These are phyloP conservation scores for Heterotis niloticus DNA, from an alignment of 2,113 vertebrate genomes.

Conservation along the genomic window DNA sequence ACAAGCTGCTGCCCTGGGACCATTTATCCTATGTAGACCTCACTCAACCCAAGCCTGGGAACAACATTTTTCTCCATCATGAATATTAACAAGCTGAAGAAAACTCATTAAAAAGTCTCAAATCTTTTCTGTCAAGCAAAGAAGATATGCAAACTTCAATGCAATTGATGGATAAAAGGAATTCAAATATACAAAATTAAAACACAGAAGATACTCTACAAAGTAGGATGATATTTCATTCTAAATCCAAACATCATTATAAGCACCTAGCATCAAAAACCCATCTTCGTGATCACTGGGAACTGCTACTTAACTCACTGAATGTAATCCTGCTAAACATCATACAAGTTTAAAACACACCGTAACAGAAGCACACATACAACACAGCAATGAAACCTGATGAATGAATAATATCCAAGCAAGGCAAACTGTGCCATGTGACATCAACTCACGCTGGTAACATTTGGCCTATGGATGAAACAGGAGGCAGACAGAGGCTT, in stretches of 20 bases:
- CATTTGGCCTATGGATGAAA: constrained; percentile 43
- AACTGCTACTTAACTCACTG: background rate
- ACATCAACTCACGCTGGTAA: constrained; percentile 59
- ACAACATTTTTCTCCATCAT: background rate
- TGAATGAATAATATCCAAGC: constrained; percentile 28
- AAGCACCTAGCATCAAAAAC: background rate
- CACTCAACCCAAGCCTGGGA: constrained; percentile 4
- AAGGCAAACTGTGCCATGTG: constrained; percentile 46
- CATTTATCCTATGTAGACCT: background rate
- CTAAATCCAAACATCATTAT: background rate
- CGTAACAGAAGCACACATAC: constrained; percentile 43
- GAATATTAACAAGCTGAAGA: background rate
- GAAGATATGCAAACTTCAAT: constrained; percentile 3
- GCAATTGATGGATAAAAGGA: background rate
- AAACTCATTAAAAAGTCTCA: background rate
- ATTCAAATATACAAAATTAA: background rate
- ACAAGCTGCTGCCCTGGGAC: constrained; percentile 6
- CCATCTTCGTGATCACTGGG: background rate
- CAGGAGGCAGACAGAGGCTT: constrained; percentile 31
- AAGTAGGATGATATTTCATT: background rate
- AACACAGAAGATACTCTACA: background rate
- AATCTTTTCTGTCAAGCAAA: background rate
- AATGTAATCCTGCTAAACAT: background rate
- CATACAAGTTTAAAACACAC: background rate
- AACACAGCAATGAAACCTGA: constrained; percentile 36